These are phyloP conservation scores for Zophobas morio DNA, from an alignment of 1,140 invertebrate species.

Conservation along the genomic window DNA sequence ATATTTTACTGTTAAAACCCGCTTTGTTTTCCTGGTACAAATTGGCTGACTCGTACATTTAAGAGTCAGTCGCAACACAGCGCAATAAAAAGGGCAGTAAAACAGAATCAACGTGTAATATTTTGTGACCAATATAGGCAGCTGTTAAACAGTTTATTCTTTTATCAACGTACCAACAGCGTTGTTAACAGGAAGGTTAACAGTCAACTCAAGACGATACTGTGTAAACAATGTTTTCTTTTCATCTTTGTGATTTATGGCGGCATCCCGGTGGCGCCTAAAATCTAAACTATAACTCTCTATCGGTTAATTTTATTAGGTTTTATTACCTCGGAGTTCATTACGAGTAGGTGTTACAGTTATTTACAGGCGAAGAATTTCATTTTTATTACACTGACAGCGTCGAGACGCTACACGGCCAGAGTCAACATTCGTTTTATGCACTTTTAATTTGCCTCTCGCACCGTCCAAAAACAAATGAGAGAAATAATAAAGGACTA, in stretches of 20 bases:
- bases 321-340: constrained; percentile 28
- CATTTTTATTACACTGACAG: background rate
- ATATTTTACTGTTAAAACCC: background rate
- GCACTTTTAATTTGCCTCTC: background rate
- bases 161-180: constrained; percentile 46
- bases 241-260: constrained; percentile 45
- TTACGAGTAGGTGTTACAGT: constrained; percentile 21
- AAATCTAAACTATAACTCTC: constrained; percentile 42
- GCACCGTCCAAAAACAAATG: background rate
- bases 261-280: constrained; percentile 37
- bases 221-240: constrained; percentile 47
- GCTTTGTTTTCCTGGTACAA: constrained; percentile 17
- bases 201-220: constrained; percentile 44
- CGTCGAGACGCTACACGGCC: background rate
- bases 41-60: constrained; percentile 35
- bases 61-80: constrained; percentile 46
- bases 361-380: background rate
- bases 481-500: too few relatives aligned
- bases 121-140: constrained; percentile 58
- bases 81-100: constrained; percentile 53
- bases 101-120: constrained; percentile 57
- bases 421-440: background rate
- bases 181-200: constrained; percentile 48
- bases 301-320: constrained; percentile 18
- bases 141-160: constrained; percentile 53